These are phyloP conservation scores for Cephalopachus bancanus DNA, from an alignment of 2,797 vertebrate genomes.

Conservation along the genomic window DNA sequence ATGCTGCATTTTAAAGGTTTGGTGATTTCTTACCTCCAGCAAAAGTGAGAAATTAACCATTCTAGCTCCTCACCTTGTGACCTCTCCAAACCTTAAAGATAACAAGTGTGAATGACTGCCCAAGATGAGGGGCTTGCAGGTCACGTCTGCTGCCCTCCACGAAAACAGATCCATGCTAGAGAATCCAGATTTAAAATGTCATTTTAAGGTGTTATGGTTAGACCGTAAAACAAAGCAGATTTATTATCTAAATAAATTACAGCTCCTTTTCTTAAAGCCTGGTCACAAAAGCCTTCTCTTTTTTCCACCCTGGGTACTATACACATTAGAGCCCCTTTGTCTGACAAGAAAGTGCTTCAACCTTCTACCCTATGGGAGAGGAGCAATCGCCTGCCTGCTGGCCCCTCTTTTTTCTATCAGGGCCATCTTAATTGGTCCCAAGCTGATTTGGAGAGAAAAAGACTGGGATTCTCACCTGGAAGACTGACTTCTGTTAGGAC, in stretches of 20 bases:
- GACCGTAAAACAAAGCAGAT: constrained; percentile 81
- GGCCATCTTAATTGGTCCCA: constrained; percentile 76
- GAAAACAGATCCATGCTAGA: constrained; percentile 45
- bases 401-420: constrained; percentile 12
- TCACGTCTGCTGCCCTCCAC: constrained; percentile 24
- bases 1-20: neutral
- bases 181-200: constrained; percentile 78
- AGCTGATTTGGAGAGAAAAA: constrained; percentile 74
- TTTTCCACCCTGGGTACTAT: neutral
- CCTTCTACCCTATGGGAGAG: neutral
- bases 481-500: constrained; percentile 49
- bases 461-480: constrained; percentile 67
- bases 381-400: neutral
- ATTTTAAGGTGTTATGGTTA: constrained; percentile 81
- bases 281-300: constrained; percentile 31
- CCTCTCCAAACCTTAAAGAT: constrained; percentile 43
- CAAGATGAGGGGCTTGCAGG: neutral
- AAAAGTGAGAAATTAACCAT: neutral
- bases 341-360: neutral
- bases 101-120: neutral
- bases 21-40: neutral
- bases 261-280: constrained; percentile 42
- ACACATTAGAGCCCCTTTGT: constrained; percentile 56
- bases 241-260: constrained; percentile 81
- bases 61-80: neutral